Evolutionary conservation across 2,113 vertebrate species (phyloP).

Genomic region (Alligator sinensis): DNA sequence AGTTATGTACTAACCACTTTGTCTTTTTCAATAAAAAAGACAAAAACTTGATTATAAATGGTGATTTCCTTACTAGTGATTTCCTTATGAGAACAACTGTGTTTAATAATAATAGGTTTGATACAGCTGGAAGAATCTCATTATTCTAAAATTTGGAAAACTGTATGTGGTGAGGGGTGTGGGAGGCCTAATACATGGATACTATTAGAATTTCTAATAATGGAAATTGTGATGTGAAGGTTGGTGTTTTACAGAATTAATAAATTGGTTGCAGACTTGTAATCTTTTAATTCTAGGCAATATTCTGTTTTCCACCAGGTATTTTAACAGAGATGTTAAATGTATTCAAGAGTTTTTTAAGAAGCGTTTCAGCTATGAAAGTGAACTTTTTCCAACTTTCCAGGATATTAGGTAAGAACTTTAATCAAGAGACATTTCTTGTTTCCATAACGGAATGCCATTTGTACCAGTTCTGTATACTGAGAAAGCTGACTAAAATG

Average conservation of each 20-base stretch:
- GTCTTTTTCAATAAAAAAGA: background rate
- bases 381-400: slow-evolving; percentile 93
- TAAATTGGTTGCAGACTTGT: background rate
- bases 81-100: background rate
- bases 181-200: background rate
- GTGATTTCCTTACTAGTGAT: background rate
- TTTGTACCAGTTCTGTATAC: background rate
- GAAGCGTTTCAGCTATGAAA: slow-evolving; percentile 91
- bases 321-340: slow-evolving; percentile 97
- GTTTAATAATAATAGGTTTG: background rate
- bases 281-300: background rate
- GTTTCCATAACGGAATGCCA: background rate
- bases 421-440: background rate
- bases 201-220: background rate
- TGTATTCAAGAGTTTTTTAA: slow-evolving; percentile 94
- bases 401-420: slow-evolving; percentile 88
- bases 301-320: slow-evolving; percentile 81
- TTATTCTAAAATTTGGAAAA: background rate
- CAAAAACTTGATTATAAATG: background rate
- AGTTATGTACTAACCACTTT: background rate
- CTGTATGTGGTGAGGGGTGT: background rate
- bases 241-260: background rate
- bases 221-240: background rate
- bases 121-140: background rate
- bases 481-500: background rate